Base-by-base conservation (phyloP, 1,140 invertebrate genomes). In the Aporrectodea caliginosa region DNA sequence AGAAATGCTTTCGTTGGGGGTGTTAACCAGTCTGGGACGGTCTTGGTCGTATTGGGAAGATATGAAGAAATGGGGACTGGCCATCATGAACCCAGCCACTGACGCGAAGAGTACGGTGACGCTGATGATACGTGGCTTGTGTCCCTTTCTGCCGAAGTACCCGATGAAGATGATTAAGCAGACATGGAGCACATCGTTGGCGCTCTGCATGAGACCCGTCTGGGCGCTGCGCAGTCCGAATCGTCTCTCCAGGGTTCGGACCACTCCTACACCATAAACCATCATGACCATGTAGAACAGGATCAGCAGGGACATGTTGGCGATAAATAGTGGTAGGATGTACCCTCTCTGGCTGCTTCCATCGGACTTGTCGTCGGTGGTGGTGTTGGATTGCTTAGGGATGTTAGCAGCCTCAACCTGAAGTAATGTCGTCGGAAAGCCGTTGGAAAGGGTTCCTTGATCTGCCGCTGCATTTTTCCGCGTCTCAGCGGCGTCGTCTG, bases 181-280 rank as follows among this genome's bases (percentile, higher is more conserved):
- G 2, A 87, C 81, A 78, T 82, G 85, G 29, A 84, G 84, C 1
- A 86, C 82, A 73, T 87, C 86, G 79, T 87, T 85, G 74, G 84
- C 84, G 74, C 83, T 84, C 79, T 86, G 79, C 0, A 87, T 35
- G 43, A 86, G 81, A 6, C 85, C 85, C 31, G 80, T 83, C n/a
- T 86, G 80, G 14, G 83, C 73, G 69, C 84, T 85, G 69, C 81
- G 82, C 34, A 87, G 84, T 31, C 85, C 85, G 79, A 79, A 79
- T 2, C 73, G 72, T 35, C 74, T 74, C 69, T 79, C 78, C 73
- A 79, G 22, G 6, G 78, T 79, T 29, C 78, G 73, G 73, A 79
- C 72, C 14, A 75, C 73, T 31, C 78, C 78, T n/a, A 58, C 43
- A 0, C 30, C 35, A 27, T 79, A 75, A 22, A 69, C 29, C 27